Conservation (phyloP, 2,797 vertebrate genomes). For the Lepidocolaptes lacrymiger region DNA sequence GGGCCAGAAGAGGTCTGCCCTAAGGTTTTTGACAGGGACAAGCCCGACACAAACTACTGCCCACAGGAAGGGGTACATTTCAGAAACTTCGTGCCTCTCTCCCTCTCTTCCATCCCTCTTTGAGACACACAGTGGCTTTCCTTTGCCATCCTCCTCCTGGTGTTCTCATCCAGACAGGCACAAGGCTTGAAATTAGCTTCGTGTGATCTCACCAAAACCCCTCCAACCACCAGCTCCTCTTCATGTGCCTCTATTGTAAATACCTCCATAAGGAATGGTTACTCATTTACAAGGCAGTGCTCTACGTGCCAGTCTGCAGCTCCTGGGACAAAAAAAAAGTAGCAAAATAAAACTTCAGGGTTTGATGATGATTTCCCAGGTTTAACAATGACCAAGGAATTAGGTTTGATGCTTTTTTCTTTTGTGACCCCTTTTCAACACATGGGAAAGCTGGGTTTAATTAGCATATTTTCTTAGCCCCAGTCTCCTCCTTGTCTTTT, state of each 20-base stretch:
- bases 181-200: neutral
- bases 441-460: neutral
- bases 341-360: neutral
- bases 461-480: neutral
- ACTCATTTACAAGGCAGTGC: slow-evolving; percentile 19
- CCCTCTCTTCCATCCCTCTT: neutral
- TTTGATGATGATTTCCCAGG: neutral
- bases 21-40: neutral
- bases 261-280: neutral
- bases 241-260: neutral
- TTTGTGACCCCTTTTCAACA: neutral
- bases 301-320: neutral
- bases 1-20: neutral
- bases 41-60: neutral
- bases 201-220: neutral
- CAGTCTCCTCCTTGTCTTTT: neutral
- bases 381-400: neutral
- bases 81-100: neutral
- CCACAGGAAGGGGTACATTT: accelerated
- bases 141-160: neutral
- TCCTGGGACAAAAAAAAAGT: neutral
- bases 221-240: neutral
- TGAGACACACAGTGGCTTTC: neutral
- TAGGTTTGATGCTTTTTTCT: neutral
- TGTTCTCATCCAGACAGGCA: neutral